These are phyloP conservation scores for Brassicogethes aeneus DNA, from an alignment of 2,888 invertebrate genomes.

Conservation along the genomic window DNA sequence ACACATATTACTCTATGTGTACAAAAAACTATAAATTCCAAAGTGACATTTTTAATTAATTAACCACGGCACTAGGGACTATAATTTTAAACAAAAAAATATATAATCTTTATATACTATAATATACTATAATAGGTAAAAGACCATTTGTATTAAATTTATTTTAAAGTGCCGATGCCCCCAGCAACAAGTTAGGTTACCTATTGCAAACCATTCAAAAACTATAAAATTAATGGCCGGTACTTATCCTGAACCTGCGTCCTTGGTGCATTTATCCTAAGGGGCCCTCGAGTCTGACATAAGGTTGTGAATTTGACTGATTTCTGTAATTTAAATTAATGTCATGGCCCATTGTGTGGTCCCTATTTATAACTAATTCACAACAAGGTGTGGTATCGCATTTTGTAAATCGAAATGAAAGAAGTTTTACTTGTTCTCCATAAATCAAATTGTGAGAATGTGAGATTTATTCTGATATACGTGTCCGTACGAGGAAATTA, in stretches of 20 bases:
- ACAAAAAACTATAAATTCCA: too few relatives aligned
- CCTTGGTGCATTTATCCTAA: neutral
- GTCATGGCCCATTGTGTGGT: conserved; percentile 1
- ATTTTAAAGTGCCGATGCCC: too few relatives aligned
- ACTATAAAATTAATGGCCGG: neutral
- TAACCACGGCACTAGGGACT: too few relatives aligned
- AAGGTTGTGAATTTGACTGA: conserved; percentile 6
- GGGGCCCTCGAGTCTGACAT: neutral
- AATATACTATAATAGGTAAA: too few relatives aligned
- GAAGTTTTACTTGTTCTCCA: neutral
- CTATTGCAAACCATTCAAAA: neutral
- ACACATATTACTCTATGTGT: too few relatives aligned
- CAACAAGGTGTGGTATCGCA: neutral
- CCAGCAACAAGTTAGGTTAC: too few relatives aligned
- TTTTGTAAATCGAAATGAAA: neutral
- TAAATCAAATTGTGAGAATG: neutral
- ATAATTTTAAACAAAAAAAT: too few relatives aligned
- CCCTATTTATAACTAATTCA: neutral
- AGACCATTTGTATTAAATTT: too few relatives aligned
- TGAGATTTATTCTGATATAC: neutral
- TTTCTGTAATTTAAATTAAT: conserved; percentile 4
- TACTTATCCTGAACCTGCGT: neutral
- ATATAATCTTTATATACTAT: too few relatives aligned
- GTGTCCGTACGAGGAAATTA: too few relatives aligned
- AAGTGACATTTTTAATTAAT: too few relatives aligned